Conservation (phyloP, 64 coral and sea anemone genomes). For the Dendronephthya gigantea region DNA sequence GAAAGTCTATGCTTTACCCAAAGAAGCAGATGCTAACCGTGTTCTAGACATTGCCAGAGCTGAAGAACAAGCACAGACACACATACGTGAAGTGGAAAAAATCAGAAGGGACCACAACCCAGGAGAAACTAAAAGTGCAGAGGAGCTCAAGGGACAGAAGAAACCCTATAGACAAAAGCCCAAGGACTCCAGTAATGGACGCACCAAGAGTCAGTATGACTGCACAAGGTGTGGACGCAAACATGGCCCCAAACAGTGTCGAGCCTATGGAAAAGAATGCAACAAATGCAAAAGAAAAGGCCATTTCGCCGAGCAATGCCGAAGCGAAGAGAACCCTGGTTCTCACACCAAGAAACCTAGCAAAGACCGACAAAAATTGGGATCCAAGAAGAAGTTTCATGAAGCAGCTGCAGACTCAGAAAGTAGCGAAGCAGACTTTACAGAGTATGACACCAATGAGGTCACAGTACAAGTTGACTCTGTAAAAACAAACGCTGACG, state of each 20-base stretch:
- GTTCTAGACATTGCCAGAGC: conserved; percentile 66
- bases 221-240: conserved; percentile 59
- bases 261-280: conserved; percentile 65
- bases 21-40: conserved; percentile 57
- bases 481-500: conserved; percentile 58
- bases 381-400: conserved; percentile 69
- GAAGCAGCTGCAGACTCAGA: conserved; percentile 68
- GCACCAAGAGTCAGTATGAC: conserved; percentile 49
- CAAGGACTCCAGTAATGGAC: conserved; percentile 59
- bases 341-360: conserved; percentile 46
- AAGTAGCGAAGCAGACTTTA: conserved; percentile 68
- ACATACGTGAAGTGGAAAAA: conserved; percentile 71
- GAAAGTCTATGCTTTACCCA: conserved; percentile 61
- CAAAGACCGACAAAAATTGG: conserved; percentile 55
- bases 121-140: conserved; percentile 66
- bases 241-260: conserved; percentile 58
- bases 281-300: conserved; percentile 63
- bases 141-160: conserved; percentile 59
- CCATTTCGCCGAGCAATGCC: conserved; percentile 60
- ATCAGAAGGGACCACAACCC: conserved; percentile 74
- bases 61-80: conserved; percentile 65
- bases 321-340: conserved; percentile 34
- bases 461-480: conserved; percentile 71
- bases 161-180: conserved; percentile 43
- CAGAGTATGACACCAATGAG: conserved; percentile 55